A percentile compares a stretch with the other conserved stretches of the same genome.
phyloP scores from a whole-genome alignment of 2,888 invertebrate genomes.

The Lycophotia porphyrea region DNA sequence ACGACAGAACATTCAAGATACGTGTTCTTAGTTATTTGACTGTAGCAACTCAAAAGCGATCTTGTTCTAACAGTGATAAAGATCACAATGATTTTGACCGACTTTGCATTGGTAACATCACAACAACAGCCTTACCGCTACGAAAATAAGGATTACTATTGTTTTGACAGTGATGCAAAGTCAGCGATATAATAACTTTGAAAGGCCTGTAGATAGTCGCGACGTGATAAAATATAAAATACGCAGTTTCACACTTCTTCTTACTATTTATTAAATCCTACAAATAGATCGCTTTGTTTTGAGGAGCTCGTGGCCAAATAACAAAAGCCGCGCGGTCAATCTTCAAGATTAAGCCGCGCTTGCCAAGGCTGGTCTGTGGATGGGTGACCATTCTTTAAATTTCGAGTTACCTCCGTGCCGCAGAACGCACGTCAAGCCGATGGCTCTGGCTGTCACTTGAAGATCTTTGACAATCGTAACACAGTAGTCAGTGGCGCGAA shows the following conservation, averaged over 20 bases:
- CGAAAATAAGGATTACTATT: neutral
- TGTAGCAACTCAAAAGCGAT: neutral
- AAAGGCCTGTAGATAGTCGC: neutral
- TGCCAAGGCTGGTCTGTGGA: too few species aligned
- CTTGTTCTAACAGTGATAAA: neutral
- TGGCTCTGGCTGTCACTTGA: too few species aligned
- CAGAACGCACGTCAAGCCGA: too few species aligned
- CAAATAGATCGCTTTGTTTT: neutral
- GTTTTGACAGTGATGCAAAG: neutral
- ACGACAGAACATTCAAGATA: neutral
- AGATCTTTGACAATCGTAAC: too few species aligned
- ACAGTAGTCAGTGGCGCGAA: too few species aligned
- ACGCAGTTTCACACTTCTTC: neutral
- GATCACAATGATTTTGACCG: neutral
- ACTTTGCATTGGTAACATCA: neutral
- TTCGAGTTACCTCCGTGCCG: too few species aligned
- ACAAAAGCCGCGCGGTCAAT: too few species aligned
- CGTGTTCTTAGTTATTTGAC: neutral
- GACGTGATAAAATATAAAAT: constrained; percentile 7
- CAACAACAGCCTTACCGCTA: neutral
- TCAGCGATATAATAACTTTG: neutral
- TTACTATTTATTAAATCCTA: neutral
- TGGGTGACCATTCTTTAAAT: too few species aligned
- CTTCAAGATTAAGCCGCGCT: too few species aligned
- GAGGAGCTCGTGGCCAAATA: too few species aligned